Base-by-base conservation (phyloP, 1,140 invertebrate species). In the Apis dorsata region DNA sequence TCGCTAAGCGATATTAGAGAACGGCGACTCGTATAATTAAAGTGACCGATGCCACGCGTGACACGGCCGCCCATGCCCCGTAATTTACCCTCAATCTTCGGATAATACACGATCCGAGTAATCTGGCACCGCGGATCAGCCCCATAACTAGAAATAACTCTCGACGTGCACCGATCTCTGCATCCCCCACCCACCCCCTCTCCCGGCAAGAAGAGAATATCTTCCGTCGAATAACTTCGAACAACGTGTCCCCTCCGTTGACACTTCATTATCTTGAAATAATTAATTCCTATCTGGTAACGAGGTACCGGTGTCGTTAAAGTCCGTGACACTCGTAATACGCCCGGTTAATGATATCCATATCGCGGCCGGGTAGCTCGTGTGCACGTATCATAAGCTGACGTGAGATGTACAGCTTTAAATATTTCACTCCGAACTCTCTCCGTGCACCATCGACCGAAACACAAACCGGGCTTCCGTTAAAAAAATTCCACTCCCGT, bases 251-350 rank as follows among this genome's bases (percentile, higher is more conserved):
- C 83, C 80, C 60, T 86, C 81, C 79, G 71, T 85, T 88, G 87
- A 88, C 87, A 88, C 87, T 88, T 88, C 86, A 88, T 88, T 88
- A 88, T 80, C 76, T 51, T 49, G 84, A 88, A 88, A 88, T 88
- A 88, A 88, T 88, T 88, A 88, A 88, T 88, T 88, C 53, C 86
- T 86, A 88, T 88, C 86, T 79, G 80, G 85, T 78, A 85, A 81
- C 85, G 85, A 88, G 85, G 66, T 87, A 62, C 76, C 80, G 77
- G 84, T 44, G 34, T 81, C 84, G 84, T 88, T 88, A 88, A 88
- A 88, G 86, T 88, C 80, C 84, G 73, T 88, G 87, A 88, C 87
- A 88, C 63, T 85, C 80, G 87, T 88, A 88, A 88, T 88, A 85
- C 76, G 72, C 53, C 79, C 55, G 69, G 86, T 88, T 88, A 88